Evolutionary conservation across 2,113 vertebrate genomes (phyloP).

Genomic region (Tiliqua scincoides): DNA sequence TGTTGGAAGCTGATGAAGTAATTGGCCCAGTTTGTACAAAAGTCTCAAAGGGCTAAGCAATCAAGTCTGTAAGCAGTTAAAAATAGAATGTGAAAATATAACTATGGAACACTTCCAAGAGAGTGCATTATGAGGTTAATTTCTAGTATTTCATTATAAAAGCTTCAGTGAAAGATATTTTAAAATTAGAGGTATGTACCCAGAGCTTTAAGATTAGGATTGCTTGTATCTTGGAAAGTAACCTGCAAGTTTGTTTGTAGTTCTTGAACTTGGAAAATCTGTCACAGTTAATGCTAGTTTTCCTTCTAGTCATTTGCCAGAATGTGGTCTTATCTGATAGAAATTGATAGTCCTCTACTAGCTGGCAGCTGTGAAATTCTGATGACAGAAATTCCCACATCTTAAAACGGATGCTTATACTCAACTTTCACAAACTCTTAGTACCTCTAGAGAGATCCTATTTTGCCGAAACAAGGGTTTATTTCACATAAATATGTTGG

Average conservation of each 20-base stretch:
- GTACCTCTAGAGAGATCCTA: background rate
- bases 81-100: slow-evolving; percentile 39
- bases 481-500: background rate
- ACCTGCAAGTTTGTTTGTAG: background rate
- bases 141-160: background rate
- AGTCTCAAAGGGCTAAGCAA: slow-evolving; percentile 27
- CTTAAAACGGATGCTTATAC: background rate
- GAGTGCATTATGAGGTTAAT: background rate
- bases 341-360: background rate
- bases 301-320: background rate
- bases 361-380: background rate
- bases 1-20: slow-evolving; percentile 26
- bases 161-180: background rate
- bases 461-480: background rate
- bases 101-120: slow-evolving; percentile 14
- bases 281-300: background rate
- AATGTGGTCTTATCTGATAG: background rate
- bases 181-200: background rate
- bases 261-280: background rate
- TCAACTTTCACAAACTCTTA: background rate
- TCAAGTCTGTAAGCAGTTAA: slow-evolving; percentile 27
- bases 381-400: background rate
- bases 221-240: background rate
- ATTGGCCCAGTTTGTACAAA: background rate
- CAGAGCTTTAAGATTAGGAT: background rate